Evolutionary conservation across 1,140 invertebrate species (phyloP), one percentile per base, ranked within the genome.

Genomic region (Periplaneta americana): DNA sequence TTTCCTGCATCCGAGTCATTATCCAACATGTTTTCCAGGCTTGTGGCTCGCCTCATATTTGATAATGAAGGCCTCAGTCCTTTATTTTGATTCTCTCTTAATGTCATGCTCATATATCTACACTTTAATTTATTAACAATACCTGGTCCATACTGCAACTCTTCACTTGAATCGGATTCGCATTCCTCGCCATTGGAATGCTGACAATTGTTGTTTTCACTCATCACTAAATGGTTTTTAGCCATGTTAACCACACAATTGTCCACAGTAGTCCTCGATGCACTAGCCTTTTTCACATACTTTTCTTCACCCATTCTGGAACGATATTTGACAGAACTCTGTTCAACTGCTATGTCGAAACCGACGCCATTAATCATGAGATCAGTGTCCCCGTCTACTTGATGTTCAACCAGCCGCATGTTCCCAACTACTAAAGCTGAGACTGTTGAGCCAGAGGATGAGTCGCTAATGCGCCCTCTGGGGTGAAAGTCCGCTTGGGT

Each of bases 121-220:
- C 94, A 94, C 85, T 95, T 93, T 74, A 97, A 89, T 85, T 94
- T 94, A 84, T 95, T 96, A 8, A 98, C 96, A 85, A 98, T 97
- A 11, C 96, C 96, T 15, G 96, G 96, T 0, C 96, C 96, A 88
- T 98, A 98, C 84, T 94, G 93, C 31, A 97, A 87, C 85, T 97
- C 96, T 88, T 97, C 95, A 79, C 90, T 92, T 82, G 89, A 91
- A 85, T 92, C 91, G 79, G 91, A 91, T 77, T 91, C 89, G 80
- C 86, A 87, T 77, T 88, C 86, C 82, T 89, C 86, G 82, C 84
- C 36, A 82, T 84, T 66, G 83, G 83, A 78, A 85, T 83, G 33
- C 85, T 22, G 76, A 57, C 37, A 66, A 34, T 82, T 77, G 74
- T 83, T 76, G 74, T 74, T 85, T 82, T 28, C 85, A 84, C 82